Evolutionary conservation across 1,140 invertebrate species (phyloP).

Genomic region (Listronotus bonariensis): DNA sequence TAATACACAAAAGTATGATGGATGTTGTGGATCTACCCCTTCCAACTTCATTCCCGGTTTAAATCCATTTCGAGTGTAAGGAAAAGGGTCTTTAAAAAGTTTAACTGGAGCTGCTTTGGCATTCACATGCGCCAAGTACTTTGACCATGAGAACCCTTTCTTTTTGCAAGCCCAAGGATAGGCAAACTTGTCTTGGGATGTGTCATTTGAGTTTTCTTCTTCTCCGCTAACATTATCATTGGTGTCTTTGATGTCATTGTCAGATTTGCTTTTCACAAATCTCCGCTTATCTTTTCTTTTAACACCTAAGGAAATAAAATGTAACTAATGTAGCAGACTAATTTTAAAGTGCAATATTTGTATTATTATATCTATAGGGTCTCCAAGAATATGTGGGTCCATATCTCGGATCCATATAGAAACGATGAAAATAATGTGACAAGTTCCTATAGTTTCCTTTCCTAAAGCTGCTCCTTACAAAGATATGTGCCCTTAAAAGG

Average conservation of each 20-base stretch:
- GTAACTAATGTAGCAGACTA: too few species aligned
- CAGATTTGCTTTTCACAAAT: constrained; percentile 28
- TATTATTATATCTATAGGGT: too few species aligned
- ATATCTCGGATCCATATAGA: too few species aligned
- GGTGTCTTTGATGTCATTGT: constrained; percentile 32
- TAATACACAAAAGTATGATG: constrained; percentile 85
- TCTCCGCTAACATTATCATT: constrained; percentile 34
- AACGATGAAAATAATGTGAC: too few species aligned
- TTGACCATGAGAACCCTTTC: constrained; percentile 75
- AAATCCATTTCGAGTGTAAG: constrained; percentile 72
- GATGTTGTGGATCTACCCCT: constrained; percentile 91
- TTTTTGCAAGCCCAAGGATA: constrained; percentile 72
- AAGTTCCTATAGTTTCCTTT: too few species aligned
- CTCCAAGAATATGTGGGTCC: too few species aligned
- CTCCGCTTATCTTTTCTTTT: constrained; percentile 1
- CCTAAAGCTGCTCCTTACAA: too few species aligned
- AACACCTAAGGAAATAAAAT: background rate
- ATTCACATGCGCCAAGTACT: constrained; percentile 72
- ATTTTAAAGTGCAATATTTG: too few species aligned
- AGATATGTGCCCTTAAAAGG: too few species aligned
- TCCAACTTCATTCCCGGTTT: constrained; percentile 90
- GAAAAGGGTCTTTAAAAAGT: constrained; percentile 79
- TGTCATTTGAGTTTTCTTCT: constrained; percentile 47
- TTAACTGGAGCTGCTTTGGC: constrained; percentile 75
- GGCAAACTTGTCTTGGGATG: constrained; percentile 44